Percentiles rank a stretch among this genome's conserved stretches.
Conservation (phyloP, 2,888 invertebrate genomes). For the Ormyrus pomaceus region DNA sequence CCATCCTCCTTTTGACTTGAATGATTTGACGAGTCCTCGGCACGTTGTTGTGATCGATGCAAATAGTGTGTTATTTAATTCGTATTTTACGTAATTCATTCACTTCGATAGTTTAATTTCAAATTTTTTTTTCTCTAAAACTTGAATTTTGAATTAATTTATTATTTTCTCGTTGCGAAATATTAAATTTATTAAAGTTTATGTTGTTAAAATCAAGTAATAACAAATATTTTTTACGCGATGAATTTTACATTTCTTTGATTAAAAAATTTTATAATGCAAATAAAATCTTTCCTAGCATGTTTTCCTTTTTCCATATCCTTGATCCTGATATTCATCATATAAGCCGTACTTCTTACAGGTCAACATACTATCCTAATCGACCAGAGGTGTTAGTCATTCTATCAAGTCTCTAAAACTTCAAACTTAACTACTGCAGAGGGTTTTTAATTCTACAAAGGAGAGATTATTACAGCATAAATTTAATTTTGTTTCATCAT, state of each 20-base stretch:
- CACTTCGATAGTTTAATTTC: slow-evolving; percentile 39
- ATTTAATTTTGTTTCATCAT: slow-evolving; percentile 15
- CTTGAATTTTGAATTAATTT: slow-evolving; percentile 30
- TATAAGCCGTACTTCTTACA: slow-evolving; percentile 74
- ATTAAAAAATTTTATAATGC: slow-evolving; percentile 29
- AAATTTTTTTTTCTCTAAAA: slow-evolving; percentile 23
- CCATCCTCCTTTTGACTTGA: slow-evolving; percentile 47
- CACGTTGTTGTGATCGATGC: slow-evolving; percentile 52
- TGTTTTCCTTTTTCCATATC: slow-evolving; percentile 44
- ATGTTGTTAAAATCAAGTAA: slow-evolving; percentile 26
- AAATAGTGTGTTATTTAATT: slow-evolving; percentile 54
- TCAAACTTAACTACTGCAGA: slow-evolving; percentile 47
- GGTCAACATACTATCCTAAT: slow-evolving; percentile 63
- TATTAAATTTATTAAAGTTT: slow-evolving; percentile 44
- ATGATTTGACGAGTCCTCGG: slow-evolving; percentile 47
- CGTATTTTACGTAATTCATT: slow-evolving; percentile 44
- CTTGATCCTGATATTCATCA: slow-evolving; percentile 63
- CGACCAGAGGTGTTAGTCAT: slow-evolving; percentile 44
- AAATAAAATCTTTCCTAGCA: slow-evolving; percentile 43
- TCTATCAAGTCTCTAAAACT: slow-evolving; percentile 37
- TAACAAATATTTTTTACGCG: slow-evolving; percentile 36
- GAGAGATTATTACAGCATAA: slow-evolving; percentile 14
- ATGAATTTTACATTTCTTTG: slow-evolving; percentile 41
- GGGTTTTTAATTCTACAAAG: slow-evolving; percentile 29
- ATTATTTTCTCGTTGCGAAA: slow-evolving; percentile 41